Conservation (phyloP, 2,797 vertebrate species). For the Microtus obscurus region DNA sequence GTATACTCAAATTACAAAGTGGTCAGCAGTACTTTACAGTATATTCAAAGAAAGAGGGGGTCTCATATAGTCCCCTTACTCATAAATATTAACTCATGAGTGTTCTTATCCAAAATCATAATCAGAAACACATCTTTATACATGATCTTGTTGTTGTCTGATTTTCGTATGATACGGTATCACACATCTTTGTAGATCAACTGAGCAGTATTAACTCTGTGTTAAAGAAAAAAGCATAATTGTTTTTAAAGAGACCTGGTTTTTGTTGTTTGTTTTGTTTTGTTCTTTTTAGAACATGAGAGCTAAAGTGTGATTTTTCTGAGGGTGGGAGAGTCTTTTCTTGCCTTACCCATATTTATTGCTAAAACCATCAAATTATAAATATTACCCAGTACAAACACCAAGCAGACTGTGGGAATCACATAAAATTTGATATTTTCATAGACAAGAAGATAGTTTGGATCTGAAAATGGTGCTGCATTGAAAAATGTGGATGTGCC, state of each 20-base stretch:
- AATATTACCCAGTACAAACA: constrained; percentile 66
- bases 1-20: not conserved
- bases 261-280: constrained; percentile 68
- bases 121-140: not conserved
- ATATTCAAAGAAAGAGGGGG: constrained; percentile 71
- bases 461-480: constrained; percentile 81
- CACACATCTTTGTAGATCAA: constrained; percentile 60
- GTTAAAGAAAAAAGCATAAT: constrained; percentile 71
- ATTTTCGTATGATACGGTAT: constrained; percentile 71
- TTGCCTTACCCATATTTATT: constrained; percentile 14
- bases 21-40: constrained; percentile 56
- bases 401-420: constrained; percentile 82
- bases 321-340: constrained; percentile 61
- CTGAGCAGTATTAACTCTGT: constrained; percentile 69
- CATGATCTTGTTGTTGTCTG: constrained; percentile 71
- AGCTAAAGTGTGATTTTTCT: constrained; percentile 33
- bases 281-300: constrained; percentile 67
- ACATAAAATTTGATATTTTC: constrained; percentile 80
- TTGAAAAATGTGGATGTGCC: constrained; percentile 66
- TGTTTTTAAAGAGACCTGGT: constrained; percentile 60
- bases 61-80: constrained; percentile 47
- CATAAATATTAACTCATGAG: constrained; percentile 55
- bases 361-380: constrained; percentile 41
- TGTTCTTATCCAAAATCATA: constrained; percentile 65
- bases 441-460: constrained; percentile 80